Base-by-base conservation (phyloP, 2,113 vertebrate species). In the Actenoides hombroni region DNA sequence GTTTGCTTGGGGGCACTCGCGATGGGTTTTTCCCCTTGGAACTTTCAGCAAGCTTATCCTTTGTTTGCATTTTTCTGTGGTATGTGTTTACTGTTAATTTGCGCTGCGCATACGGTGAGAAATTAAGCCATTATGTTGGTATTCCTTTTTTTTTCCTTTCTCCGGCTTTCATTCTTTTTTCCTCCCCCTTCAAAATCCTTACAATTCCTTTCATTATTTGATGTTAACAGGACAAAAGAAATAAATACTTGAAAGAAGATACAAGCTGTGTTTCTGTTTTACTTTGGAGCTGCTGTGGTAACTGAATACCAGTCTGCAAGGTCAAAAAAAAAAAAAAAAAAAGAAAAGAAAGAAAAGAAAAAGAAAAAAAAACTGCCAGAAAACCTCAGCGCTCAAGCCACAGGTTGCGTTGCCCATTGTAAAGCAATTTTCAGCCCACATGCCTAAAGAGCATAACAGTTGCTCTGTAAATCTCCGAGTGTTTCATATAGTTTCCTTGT, bases 161-260 rank as follows among this genome's bases (percentile, higher is more conserved):
- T 92, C 80, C 65, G 44, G 77, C 94, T 94, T 94, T 96, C 77
- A 75, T 95, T 92, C 83, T 64, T 61, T 80, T 91, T 91, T n/a
- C 17, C 13, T 39, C 57, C 35, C 21, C 12, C 8, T 56, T 51
- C 61, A 28, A 91, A 96, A 97, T 94, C 97, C 63, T 92, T 92
- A 61, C 95, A 86, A 97, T 98, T 97, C 97, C 91, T 97, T 97
- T 97, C 97, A 86, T 96, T 97, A 83, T 94, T 97, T 79, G 89
- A 37, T 87, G 88, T 88, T 97, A 97, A 96, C 90, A 85, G 93
- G 86, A 94, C 96, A 97, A 97, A 97, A 96, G 95, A 96, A 97
- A 96, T 79, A 90, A 97, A 95, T 86, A 61, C 80, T 93, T 63
- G 88, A 94, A 95, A 95, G 95, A 76, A 94, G 95, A 96, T 70